Evolutionary conservation across 2,888 invertebrate genomes (phyloP).

Genomic region (Hedya salicella): DNA sequence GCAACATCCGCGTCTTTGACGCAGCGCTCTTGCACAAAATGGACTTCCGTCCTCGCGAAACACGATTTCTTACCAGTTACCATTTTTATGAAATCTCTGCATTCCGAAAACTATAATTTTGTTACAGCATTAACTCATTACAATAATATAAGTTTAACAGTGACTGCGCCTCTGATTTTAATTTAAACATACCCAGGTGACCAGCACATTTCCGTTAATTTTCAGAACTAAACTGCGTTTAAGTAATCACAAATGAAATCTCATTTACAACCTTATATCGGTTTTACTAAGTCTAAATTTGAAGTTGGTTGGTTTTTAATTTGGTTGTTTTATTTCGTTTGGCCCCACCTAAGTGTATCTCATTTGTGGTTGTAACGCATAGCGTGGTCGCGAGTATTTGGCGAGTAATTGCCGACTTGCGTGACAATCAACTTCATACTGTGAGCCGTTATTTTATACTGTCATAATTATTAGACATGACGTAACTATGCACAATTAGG

Average conservation of each 20-base stretch:
- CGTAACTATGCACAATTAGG: constrained; percentile 8
- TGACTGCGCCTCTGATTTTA: constrained; percentile 35
- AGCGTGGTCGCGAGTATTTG: constrained; percentile 23
- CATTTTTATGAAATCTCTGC: neutral
- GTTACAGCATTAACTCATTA: constrained; percentile 13
- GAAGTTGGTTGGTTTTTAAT: neutral
- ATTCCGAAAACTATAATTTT: neutral
- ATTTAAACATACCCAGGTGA: constrained; percentile 36
- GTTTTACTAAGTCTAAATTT: constrained; percentile 1
- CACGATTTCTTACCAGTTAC: neutral
- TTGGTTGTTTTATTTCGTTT: constrained; percentile 17
- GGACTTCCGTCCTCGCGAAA: neutral
- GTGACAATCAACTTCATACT: constrained; percentile 38
- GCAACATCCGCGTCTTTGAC: constrained; percentile 17
- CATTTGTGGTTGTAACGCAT: constrained; percentile 36
- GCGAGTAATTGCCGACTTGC: constrained; percentile 33
- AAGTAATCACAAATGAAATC: neutral
- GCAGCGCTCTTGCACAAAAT: neutral
- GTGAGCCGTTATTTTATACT: constrained; percentile 40
- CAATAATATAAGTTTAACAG: constrained; percentile 20
- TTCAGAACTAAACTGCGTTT: neutral
- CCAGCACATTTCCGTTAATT: constrained; percentile 9
- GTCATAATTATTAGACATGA: constrained; percentile 28
- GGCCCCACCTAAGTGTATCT: constrained; percentile 30
- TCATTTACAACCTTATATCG: neutral